Evolutionary conservation across 2,888 invertebrate species (phyloP), one percentile per base, ranked within the genome.

Genomic region (Deilephila porcellus): DNA sequence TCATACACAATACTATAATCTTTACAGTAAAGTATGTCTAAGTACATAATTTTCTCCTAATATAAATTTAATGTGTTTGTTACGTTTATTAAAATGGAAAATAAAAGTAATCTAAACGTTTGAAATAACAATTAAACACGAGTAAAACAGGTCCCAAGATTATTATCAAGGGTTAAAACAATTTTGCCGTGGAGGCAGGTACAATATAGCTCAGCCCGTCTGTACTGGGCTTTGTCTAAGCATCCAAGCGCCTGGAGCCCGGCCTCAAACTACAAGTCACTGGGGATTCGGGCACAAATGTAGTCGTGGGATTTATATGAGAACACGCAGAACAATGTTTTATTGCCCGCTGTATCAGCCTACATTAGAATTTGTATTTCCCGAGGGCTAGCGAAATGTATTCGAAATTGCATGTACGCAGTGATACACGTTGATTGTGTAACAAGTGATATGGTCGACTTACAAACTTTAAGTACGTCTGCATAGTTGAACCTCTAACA

Each of bases 301-400:
- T 88, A 87, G 89, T 90, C 89, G 88, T 87, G 85, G 88, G 89
- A 91, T 92, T 91, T 91, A 90, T 90, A 90, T 90, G 88, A 85
- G 80, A 88, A 88, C 89, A 89, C 85, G 88, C 84, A 85, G 86
- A 90, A 90, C 91, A 89, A 89, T 90, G 90, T 92, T 92, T 91
- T 90, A 91, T 90, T 87, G 86, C 83, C 72, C 75, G 81, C 80
- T 84, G 86, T 88, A 90, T 90, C 90, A 90, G 84, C 84, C 81
- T 84, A 85, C 88, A 91, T 90, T 90, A 90, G 84, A 87, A 84
- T 89, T 88, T 86, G 87, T 88, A 93, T 93, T 93, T 92, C 92
- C 92, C 93, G 76, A 81, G 82, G 88, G 92, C 75, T 76, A 82
- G 80, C 81, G 85, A 85, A 90, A 90, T 87, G 86, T 89, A 86